These are phyloP conservation scores for Idaea straminata DNA, from an alignment of 2,888 invertebrate species.

Conservation along the genomic window DNA sequence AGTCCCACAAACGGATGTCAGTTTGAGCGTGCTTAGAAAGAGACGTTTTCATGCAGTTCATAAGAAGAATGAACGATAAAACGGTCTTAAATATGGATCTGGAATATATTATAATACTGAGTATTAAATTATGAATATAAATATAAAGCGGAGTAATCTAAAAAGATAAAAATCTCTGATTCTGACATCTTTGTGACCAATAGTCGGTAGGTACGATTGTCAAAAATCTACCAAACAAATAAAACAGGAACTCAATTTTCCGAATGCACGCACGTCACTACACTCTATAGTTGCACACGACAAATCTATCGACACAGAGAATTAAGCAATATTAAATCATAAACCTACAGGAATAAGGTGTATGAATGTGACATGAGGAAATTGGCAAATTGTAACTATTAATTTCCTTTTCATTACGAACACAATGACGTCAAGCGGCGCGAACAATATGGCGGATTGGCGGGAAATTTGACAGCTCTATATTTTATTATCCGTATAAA, in stretches of 20 bases:
- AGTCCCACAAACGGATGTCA: not conserved
- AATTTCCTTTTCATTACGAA: constrained; percentile 70
- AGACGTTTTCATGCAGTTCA: not conserved
- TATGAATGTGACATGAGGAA: constrained; percentile 16
- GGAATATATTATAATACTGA: too few species aligned
- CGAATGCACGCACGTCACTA: constrained; percentile 39
- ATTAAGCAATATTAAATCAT: constrained; percentile 32
- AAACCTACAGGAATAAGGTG: constrained; percentile 22
- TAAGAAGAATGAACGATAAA: not conserved
- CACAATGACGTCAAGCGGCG: constrained; percentile 66
- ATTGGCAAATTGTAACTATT: constrained; percentile 57
- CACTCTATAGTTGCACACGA: constrained; percentile 43
- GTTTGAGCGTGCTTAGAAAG: not conserved
- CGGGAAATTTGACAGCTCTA: constrained; percentile 65
- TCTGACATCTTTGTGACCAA: not conserved
- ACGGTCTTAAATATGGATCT: too few species aligned
- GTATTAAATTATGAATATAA: not conserved
- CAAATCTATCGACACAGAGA: constrained; percentile 19
- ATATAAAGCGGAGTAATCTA: not conserved
- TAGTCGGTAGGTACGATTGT: not conserved
- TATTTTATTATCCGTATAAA: constrained; percentile 22
- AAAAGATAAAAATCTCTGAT: not conserved
- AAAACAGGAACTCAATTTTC: constrained; percentile 43
- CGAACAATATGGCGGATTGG: constrained; percentile 64
- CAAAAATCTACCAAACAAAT: constrained; percentile 19